phyloP scores from a whole-genome alignment of 2,888 invertebrate genomes.

The Euplagia quadripunctaria region DNA sequence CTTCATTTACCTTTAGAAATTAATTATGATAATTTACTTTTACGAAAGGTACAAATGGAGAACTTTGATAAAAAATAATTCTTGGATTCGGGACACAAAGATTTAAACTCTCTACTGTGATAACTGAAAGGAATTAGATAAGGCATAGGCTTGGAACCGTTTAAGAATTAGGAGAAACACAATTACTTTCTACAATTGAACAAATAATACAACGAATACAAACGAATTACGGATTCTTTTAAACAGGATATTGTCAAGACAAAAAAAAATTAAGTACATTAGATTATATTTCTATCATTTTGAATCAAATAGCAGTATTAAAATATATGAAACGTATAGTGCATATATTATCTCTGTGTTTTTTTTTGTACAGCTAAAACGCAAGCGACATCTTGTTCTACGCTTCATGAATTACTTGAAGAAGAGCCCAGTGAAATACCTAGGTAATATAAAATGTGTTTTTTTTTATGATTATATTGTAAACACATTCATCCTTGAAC shows the following conservation, averaged over 20 bases:
- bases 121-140: not conserved
- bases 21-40: not conserved
- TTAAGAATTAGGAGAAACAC: not conserved
- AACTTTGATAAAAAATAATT: not conserved
- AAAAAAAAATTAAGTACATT: too few relatives aligned
- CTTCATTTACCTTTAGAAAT: too few relatives aligned
- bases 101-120: not conserved
- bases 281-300: too few relatives aligned
- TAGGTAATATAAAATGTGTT: conserved; percentile 65
- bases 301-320: too few relatives aligned
- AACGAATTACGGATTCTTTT: not conserved
- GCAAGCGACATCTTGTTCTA: conserved; percentile 85
- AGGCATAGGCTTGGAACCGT: not conserved
- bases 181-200: not conserved
- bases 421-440: conserved; percentile 85
- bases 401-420: conserved; percentile 83
- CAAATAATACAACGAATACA: not conserved
- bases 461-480: too few relatives aligned
- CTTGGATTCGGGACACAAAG: not conserved
- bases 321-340: not conserved
- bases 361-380: conserved; percentile 74
- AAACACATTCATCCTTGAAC: conserved; percentile 38
- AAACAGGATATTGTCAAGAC: too few relatives aligned
- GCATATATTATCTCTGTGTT: not conserved
- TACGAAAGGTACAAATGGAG: not conserved